Conservation (phyloP, 2,113 vertebrate species). For the Mormoops blainvillei region DNA sequence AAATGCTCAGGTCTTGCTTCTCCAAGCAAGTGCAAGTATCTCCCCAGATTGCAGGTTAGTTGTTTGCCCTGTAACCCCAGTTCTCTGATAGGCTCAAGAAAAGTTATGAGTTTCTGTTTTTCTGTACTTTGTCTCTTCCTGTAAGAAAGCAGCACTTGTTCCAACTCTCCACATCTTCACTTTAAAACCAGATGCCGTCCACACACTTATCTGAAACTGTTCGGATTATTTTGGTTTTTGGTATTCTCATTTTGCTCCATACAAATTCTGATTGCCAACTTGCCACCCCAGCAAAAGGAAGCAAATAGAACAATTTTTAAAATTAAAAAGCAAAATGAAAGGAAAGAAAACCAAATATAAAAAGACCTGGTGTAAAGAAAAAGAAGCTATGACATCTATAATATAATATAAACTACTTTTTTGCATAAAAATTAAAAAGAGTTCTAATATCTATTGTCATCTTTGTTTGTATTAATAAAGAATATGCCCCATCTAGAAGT, state of each 20-base stretch:
- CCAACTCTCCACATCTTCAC: neutral
- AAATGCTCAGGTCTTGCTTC: neutral
- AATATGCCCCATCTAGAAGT: neutral
- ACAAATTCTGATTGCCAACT: neutral
- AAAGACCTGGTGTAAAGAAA: neutral
- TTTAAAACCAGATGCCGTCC: neutral
- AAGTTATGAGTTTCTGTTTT: neutral
- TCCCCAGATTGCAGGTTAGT: neutral
- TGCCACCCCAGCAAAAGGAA: neutral
- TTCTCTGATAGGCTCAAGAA: neutral
- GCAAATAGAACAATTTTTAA: neutral
- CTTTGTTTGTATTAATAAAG: neutral
- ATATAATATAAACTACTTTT: neutral
- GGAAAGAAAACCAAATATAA: neutral
- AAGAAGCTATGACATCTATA: neutral
- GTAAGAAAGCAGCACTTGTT: neutral
- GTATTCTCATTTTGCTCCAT: neutral
- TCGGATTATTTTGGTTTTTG: neutral
- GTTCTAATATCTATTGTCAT: neutral
- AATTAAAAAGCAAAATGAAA: neutral
- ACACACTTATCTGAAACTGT: neutral
- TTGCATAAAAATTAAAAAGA: neutral
- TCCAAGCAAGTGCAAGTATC: neutral
- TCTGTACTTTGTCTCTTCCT: neutral
- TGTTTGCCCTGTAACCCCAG: neutral